Base-by-base conservation (phyloP, 2,888 invertebrate genomes). In the Mesorhabditis sp. region DNA sequence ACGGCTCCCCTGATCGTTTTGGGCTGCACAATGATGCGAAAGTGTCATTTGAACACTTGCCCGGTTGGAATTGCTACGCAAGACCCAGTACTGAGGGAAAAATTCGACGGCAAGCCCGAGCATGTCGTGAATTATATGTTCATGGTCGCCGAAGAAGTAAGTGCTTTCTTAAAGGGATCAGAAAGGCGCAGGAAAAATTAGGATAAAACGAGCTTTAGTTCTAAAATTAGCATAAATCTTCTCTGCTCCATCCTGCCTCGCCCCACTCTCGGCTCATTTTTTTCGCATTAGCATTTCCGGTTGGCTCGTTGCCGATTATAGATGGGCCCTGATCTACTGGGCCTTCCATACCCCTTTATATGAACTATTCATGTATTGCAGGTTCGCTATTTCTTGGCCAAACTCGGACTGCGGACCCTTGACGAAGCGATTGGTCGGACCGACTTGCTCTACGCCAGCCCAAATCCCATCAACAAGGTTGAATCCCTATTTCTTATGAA, bases 11-110 rank as follows among this genome's bases (percentile, higher is more conserved):
- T 98, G 67, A 96, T 98, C 84, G 95, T 93, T 3, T 91, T 98
- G 88, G 98, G 98, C 4, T 98, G 98, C 86, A 98, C 96, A 0
- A 98, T 98, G 98, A 98, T 98, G 98, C 90, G 98, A 71, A 98
- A 98, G 87, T 98, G 98, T 85, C 98, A 98, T 87, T 89, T 98
- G 81, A 98, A 98, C 88, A 98, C 97, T 5, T 98, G 98, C 80
- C 98, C 98, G 0, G 98, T 98, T 72, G 98, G 98, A 74, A 93
- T 98, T 84, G 97, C 97, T 2, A 98, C 98, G 0, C 98, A 88
- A 87, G 98, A 98, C 89, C 97, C 97, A 0, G 90, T 92, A 13
- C 89, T 98, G 66, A 90, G 98, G 43, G 92, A 93, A 87, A 98
- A 97, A 87, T 98, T 98, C 88, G 92, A 92, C 62, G 98, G 98